Conservation (phyloP, 2,797 vertebrate species). For the Spinibarbus caldwelli region DNA sequence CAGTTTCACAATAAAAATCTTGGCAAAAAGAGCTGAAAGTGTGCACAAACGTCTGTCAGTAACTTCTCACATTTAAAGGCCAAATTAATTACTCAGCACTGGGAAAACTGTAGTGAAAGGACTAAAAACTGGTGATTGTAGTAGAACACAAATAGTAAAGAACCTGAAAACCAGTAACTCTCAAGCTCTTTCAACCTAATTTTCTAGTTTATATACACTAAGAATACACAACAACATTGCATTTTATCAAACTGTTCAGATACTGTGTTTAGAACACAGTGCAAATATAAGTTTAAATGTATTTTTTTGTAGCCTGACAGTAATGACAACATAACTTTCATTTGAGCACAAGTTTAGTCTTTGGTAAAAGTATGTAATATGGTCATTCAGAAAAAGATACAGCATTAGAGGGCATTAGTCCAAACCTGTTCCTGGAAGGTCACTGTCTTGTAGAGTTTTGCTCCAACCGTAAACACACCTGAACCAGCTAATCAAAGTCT, state of each 20-base stretch:
- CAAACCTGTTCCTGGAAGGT: too few relatives aligned
- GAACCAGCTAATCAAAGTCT: too few relatives aligned
- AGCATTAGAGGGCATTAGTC: too few relatives aligned
- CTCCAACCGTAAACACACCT: too few relatives aligned
- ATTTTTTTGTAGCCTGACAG: neutral
- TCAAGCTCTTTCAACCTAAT: neutral
- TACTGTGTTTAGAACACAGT: neutral
- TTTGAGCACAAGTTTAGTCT: neutral
- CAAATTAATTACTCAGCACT: neutral
- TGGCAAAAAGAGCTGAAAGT: neutral
- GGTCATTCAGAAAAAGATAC: too few relatives aligned
- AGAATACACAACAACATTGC: neutral
- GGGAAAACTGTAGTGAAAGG: neutral
- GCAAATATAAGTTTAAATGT: neutral
- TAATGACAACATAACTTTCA: neutral
- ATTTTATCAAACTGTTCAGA: neutral
- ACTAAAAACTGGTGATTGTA: neutral
- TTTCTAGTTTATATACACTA: neutral
- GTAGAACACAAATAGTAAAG: neutral
- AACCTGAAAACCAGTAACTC: neutral
- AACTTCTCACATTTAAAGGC: neutral
- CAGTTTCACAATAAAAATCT: neutral
- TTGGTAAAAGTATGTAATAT: neutral
- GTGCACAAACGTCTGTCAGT: neutral
- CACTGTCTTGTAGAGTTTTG: too few relatives aligned